Evolutionary conservation across 2,797 vertebrate species (phyloP).

Genomic region (Melanotaenia nigrans): DNA sequence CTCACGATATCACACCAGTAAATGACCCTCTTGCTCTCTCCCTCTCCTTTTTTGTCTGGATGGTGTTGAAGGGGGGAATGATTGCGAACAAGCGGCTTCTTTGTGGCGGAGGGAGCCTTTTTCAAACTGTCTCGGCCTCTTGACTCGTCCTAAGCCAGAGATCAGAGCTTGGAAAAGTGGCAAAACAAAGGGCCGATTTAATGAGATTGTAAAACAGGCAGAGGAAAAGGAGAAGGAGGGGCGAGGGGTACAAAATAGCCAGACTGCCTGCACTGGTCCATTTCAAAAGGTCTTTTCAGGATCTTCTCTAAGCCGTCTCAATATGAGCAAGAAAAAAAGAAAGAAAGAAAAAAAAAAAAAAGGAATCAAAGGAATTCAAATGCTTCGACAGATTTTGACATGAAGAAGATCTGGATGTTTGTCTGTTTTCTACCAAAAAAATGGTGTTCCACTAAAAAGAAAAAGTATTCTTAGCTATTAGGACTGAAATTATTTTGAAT

Average conservation of each 20-base stretch:
- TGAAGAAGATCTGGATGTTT: slow-evolving; percentile 77
- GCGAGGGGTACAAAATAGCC: slow-evolving; percentile 77
- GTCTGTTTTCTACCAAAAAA: slow-evolving; percentile 69
- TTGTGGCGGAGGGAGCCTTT: slow-evolving; percentile 84
- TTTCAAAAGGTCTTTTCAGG: slow-evolving; percentile 87
- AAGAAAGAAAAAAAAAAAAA: slow-evolving; percentile 36
- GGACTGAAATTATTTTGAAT: slow-evolving; percentile 43
- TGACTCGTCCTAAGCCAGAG: slow-evolving; percentile 88
- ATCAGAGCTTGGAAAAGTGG: slow-evolving; percentile 88
- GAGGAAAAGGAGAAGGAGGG: slow-evolving; percentile 66
- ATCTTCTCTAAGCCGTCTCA: slow-evolving; percentile 80
- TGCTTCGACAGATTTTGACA: slow-evolving; percentile 78
- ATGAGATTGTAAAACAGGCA: slow-evolving; percentile 88
- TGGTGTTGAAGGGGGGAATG: slow-evolving; percentile 74
- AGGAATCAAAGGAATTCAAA: slow-evolving; percentile 81
- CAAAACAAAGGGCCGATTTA: slow-evolving; percentile 88
- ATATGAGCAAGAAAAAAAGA: slow-evolving; percentile 68
- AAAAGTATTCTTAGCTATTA: slow-evolving; percentile 34
- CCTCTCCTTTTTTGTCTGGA: slow-evolving; percentile 70
- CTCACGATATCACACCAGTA: slow-evolving; percentile 87
- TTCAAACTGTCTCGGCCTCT: slow-evolving; percentile 87
- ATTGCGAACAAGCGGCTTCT: slow-evolving; percentile 82
- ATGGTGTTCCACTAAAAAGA: slow-evolving; percentile 51
- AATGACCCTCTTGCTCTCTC: slow-evolving; percentile 80
- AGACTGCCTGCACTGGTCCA: slow-evolving; percentile 82